Conservation (phyloP, 2,797 vertebrate species). For the Sebastes vulpes region DNA sequence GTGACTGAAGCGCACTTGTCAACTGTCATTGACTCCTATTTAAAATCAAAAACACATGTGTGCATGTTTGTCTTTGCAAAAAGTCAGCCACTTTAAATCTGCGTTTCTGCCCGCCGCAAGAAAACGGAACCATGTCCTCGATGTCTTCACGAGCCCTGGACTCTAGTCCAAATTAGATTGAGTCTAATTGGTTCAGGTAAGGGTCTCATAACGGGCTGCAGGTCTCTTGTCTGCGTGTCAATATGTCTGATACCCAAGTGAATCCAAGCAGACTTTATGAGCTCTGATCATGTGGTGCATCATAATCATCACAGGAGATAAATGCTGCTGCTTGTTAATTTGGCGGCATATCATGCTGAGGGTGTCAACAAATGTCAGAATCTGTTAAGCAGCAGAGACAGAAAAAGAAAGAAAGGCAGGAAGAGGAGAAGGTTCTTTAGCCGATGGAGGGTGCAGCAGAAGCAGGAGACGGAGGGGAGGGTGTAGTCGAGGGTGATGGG, state of each 20-base stretch:
- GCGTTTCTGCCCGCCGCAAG: no score
- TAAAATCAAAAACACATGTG: background rate
- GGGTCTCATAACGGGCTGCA: background rate
- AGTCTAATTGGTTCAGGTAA: background rate
- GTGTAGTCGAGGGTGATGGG: constrained; percentile 5
- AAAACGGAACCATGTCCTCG: background rate
- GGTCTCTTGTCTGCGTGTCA: background rate
- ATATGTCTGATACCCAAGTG: background rate
- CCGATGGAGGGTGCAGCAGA: background rate
- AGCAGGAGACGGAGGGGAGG: background rate
- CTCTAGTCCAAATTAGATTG: background rate
- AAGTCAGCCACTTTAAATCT: background rate
- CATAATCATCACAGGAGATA: background rate
- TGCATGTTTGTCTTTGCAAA: background rate
- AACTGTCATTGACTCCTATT: no score
- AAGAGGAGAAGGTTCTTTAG: background rate
- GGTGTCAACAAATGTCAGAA: background rate
- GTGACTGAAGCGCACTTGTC: background rate
- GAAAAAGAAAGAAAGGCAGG: background rate
- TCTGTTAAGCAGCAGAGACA: background rate
- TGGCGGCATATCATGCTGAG: no score
- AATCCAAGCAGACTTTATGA: background rate
- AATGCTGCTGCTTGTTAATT: no score
- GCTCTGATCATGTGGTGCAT: background rate
- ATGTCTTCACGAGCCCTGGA: background rate